Evolutionary conservation across 2,797 vertebrate genomes (phyloP), one percentile per base, ranked within the genome.

Genomic region (Dendrocincla tyrannina): DNA sequence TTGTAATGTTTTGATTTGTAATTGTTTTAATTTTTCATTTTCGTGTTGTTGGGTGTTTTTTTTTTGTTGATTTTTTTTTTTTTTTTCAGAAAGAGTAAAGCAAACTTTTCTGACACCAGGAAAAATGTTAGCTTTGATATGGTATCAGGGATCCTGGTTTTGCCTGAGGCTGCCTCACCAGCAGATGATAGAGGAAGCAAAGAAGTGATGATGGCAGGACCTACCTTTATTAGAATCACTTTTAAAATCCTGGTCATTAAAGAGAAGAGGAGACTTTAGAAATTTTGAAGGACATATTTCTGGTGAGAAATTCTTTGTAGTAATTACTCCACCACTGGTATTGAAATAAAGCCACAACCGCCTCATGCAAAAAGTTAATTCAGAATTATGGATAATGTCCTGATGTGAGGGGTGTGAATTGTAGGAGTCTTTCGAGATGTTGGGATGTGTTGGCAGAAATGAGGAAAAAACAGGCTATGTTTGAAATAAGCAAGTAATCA

Each of bases 351-450:
- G 5, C 8, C 8, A 5, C 15, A 55, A 17, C 5, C 70, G 8
- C 2, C 44, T 77, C 5, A 23, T 60, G 9, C 4, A 63, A 59
- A 69, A 83, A 20, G 11, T 20, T 44, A 11, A 19, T 60, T 46
- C 17, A 23, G 2, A 5, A 5, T 79, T 28, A 19, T 35, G 10
- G 19, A 2, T 53, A 4, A 58, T 6, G 4, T 17, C 12, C 23
- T 72, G 7, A 33, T 0, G 0, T 28, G 14, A 1, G 2, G 16
- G 17, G 5, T 75, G 10, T 39, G 44, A 63, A 23, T 11, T 3
- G 1, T 7, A 66, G 39, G 28, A 79, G n/a, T 2, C 14, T 14
- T 9, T 46, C 41, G 23, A 69, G 25, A 39, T 75, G 5, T 1
- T 60, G 24, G 4, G 16, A 37, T 39, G 11, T 17, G 9, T 32